Conservation (phyloP, 2,888 invertebrate genomes). For the Agonopterix alstromeriana region DNA sequence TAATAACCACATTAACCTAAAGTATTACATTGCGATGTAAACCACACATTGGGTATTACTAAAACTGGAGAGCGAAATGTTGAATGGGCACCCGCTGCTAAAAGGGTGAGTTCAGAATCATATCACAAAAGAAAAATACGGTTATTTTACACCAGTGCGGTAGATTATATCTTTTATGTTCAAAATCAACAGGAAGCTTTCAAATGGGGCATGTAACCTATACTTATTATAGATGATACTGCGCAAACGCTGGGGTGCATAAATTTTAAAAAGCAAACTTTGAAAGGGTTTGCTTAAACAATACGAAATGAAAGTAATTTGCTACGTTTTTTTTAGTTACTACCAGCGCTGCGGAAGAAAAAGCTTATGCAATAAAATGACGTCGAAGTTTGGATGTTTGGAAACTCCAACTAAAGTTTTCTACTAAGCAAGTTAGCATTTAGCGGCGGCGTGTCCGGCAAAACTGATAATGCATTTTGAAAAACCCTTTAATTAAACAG, state of each 20-base stretch:
- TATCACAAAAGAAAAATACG: conserved; percentile 72
- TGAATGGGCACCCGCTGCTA: conserved; percentile 43
- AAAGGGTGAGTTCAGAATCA: conserved; percentile 57
- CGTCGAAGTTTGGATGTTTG: no score
- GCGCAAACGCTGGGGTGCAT: conserved; percentile 58
- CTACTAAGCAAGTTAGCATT: no score
- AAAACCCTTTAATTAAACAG: no score
- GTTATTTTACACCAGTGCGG: conserved; percentile 75
- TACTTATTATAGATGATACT: conserved; percentile 69
- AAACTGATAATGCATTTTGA: no score
- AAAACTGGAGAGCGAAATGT: conserved; percentile 35
- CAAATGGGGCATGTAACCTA: conserved; percentile 76
- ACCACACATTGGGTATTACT: conserved; percentile 38
- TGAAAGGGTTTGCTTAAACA: conserved; percentile 65
- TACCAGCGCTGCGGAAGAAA: conserved; percentile 25
- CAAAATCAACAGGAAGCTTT: conserved; percentile 75
- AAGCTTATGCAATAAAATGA: no score
- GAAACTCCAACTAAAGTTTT: no score
- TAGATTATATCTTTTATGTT: conserved; percentile 75
- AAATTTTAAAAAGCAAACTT: conserved; percentile 59
- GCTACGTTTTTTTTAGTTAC: conserved; percentile 38
- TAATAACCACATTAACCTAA: no score
- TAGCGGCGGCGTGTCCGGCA: no score
- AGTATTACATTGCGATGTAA: conserved; percentile 18
- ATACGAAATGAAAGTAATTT: conserved; percentile 24